Conservation (phyloP, 2,113 vertebrate species). For the Phylloscopus trochiloides region DNA sequence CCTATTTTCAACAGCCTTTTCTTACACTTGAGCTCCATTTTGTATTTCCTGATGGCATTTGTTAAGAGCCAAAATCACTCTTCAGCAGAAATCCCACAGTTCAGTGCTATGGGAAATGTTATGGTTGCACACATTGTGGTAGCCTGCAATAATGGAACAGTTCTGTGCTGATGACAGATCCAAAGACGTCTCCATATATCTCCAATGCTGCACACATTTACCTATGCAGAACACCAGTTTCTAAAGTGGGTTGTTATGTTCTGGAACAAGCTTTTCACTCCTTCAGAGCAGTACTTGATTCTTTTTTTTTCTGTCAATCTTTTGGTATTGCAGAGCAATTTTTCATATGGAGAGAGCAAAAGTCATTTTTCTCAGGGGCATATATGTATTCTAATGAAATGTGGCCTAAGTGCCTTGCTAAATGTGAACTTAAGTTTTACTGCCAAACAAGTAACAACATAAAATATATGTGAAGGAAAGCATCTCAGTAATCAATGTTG, state of each 20-base stretch:
- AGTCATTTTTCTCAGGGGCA: background rate
- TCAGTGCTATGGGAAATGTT: background rate
- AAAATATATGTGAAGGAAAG: background rate
- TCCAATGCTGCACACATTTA: background rate
- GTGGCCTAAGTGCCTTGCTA: background rate
- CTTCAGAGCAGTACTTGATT: background rate
- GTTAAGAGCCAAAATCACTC: background rate
- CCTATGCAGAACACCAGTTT: background rate
- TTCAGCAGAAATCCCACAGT: background rate
- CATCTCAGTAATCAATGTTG: background rate
- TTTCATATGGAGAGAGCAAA: background rate
- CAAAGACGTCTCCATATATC: background rate
- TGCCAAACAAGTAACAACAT: background rate
- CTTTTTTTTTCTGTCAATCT: background rate
- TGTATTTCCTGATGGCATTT: background rate
- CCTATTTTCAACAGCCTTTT: background rate
- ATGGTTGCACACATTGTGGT: rapidly evolving
- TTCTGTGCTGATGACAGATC: background rate
- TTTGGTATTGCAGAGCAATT: background rate
- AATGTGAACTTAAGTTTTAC: background rate
- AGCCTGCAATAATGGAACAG: background rate
- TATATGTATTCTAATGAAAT: background rate
- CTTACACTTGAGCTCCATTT: background rate
- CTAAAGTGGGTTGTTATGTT: background rate
- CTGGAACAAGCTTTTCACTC: background rate